These are phyloP conservation scores for Gallinago paraguaiae DNA, from an alignment of 2,113 vertebrate genomes.

Conservation along the genomic window DNA sequence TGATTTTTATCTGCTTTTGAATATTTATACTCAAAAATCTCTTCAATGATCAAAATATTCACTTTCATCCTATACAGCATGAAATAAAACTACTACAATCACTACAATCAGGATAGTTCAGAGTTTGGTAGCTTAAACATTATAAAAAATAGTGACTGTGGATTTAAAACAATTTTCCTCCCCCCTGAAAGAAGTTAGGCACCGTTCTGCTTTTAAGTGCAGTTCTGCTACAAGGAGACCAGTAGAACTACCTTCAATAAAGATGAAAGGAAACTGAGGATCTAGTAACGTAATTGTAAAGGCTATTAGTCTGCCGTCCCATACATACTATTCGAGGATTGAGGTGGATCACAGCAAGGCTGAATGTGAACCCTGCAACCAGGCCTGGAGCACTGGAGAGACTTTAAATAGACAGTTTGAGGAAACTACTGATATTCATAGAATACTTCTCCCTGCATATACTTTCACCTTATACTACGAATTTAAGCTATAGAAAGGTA, in stretches of 20 bases:
- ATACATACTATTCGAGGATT: background rate
- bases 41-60: background rate
- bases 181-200: background rate
- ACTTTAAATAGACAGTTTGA: background rate
- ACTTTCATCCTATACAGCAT: background rate
- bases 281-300: background rate
- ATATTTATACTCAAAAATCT: background rate
- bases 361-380: background rate
- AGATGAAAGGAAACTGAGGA: background rate
- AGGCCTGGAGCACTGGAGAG: background rate
- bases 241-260: background rate
- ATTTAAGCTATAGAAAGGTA: background rate
- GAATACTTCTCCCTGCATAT: background rate
- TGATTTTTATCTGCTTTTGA: background rate
- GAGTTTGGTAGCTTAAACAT: background rate
- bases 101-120: background rate
- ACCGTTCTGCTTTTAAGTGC: background rate
- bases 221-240: background rate
- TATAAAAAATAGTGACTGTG: background rate
- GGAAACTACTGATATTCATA: background rate
- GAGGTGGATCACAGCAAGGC: background rate
- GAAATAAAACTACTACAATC: background rate
- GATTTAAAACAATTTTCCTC: background rate
- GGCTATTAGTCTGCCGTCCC: background rate
- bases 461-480: background rate